Conservation (phyloP, 2,113 vertebrate species). For the Zosterops pallidus region DNA sequence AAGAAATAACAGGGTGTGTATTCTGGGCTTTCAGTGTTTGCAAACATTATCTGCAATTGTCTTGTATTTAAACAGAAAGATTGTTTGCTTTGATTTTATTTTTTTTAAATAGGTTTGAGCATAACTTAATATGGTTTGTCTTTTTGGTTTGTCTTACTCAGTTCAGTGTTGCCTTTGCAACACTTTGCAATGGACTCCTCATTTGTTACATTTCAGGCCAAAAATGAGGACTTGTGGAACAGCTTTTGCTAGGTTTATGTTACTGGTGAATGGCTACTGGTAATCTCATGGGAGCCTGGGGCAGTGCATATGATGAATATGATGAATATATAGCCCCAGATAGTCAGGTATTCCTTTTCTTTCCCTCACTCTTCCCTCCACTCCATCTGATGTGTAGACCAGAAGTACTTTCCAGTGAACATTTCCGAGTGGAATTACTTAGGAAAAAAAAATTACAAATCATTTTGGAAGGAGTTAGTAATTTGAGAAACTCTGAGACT, state of each 20-base stretch:
- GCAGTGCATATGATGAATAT: neutral
- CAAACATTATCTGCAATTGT: neutral
- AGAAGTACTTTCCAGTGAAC: neutral
- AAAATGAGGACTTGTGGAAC: neutral
- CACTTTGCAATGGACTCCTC: neutral
- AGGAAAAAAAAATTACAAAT: neutral
- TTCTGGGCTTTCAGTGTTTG: neutral
- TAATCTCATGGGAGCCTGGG: neutral
- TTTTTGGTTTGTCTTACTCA: neutral
- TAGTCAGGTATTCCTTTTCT: neutral
- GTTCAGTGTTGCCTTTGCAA: neutral
- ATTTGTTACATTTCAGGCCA: neutral
- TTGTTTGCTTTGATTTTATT: neutral
- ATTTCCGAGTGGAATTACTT: neutral
- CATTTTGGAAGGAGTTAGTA: neutral
- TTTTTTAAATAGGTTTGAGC: neutral
- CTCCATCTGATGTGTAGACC: neutral
- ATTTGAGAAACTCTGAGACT: neutral
- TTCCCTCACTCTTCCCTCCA: neutral
- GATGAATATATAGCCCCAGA: neutral
- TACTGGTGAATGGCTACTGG: neutral
- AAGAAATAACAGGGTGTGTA: neutral
- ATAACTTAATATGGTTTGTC: neutral
- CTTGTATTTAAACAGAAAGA: neutral
- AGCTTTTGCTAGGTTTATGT: neutral